Conservation (phyloP, 2,888 invertebrate genomes). For the Diarsia brunnea region DNA sequence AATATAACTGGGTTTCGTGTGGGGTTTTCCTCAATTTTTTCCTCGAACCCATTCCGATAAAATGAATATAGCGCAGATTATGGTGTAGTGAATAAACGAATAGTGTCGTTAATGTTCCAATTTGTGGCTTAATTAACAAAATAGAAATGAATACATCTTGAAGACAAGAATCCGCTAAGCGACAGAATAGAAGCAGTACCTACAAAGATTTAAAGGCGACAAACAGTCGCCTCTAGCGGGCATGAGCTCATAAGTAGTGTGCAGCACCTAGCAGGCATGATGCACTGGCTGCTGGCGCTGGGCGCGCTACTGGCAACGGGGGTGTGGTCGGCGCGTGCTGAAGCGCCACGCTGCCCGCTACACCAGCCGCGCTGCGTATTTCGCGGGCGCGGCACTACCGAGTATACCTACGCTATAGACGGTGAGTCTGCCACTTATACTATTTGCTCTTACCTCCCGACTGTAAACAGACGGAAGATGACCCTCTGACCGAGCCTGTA, state of each 20-base stretch:
- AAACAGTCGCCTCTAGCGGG: not conserved
- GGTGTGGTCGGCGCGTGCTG: not conserved
- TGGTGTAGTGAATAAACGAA: slow-evolving; percentile 23
- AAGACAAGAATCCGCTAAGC: not conserved
- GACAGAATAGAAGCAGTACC: slow-evolving; percentile 3
- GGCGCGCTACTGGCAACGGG: not conserved
- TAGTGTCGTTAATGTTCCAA: not conserved
- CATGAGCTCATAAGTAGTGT: slow-evolving; percentile 16
- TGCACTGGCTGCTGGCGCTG: slow-evolving; percentile 10
- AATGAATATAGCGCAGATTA: slow-evolving; percentile 17
- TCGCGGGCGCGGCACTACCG: not conserved
- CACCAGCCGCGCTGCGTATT: slow-evolving; percentile 20
- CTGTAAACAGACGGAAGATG: not conserved
- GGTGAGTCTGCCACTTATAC: slow-evolving; percentile 35
- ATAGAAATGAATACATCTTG: slow-evolving; percentile 2
- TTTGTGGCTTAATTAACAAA: not conserved
- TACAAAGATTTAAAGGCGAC: no score
- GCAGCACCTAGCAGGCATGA: slow-evolving; percentile 25
- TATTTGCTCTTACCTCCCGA: not conserved
- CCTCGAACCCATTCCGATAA: slow-evolving; percentile 31
- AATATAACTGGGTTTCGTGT: slow-evolving; percentile 22
- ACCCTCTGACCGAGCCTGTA: not conserved
- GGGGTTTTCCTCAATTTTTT: slow-evolving; percentile 53
- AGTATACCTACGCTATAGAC: slow-evolving; percentile 47
- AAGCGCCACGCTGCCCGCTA: slow-evolving; percentile 22